Base-by-base conservation (phyloP, 2,888 invertebrate species). In the Pristionchus mayeri region DNA sequence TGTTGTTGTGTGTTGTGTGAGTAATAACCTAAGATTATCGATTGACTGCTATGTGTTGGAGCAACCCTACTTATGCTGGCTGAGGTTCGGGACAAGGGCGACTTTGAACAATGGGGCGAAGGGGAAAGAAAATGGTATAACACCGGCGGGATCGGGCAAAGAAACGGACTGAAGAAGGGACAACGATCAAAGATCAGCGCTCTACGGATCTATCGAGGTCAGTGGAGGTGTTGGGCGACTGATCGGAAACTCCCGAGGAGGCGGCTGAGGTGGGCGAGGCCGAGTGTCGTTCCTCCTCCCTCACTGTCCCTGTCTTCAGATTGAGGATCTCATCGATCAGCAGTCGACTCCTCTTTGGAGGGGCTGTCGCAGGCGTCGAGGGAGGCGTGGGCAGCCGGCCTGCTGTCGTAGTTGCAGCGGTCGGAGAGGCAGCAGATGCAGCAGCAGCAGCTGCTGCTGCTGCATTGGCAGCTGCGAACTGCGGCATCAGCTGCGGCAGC, bases 311-410 rank as follows among this genome's bases (percentile, higher is more conserved):
- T 21, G 81, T 81, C 60, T 81, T 81, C 81, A 60, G 24, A 44
- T 60, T 81, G 60, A 81, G 81, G 3, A 81, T 60, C 81, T 81
- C 81, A 44, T 81, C 81, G 60, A 81, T 63, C 54, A 48, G 9
- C 54, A 79, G n/a, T n/a, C 44, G 21, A 34, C 27, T 44, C n/a
- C 40, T 40, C 60, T 81, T 81, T 9, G 81, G 81, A 0, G 40
- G 0, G 13, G 30, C 34, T n/a, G 48, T 78, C 37, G 81, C 57
- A 2, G 81, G 60, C 2, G 81, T 79, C 34, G 24, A 16, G 6
- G 79, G 79, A 24, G 79, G 79, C 24, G 79, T 79, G 34, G 79
- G 75, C 18, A 75, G 37, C 9, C 27, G 37, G 75, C 40, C 54
- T 3, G 37, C 79, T 11, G 34, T 1, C 0, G 37, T 9, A 4